phyloP scores from a whole-genome alignment of 2,888 invertebrate genomes.

The Caenorhabditis afra region DNA sequence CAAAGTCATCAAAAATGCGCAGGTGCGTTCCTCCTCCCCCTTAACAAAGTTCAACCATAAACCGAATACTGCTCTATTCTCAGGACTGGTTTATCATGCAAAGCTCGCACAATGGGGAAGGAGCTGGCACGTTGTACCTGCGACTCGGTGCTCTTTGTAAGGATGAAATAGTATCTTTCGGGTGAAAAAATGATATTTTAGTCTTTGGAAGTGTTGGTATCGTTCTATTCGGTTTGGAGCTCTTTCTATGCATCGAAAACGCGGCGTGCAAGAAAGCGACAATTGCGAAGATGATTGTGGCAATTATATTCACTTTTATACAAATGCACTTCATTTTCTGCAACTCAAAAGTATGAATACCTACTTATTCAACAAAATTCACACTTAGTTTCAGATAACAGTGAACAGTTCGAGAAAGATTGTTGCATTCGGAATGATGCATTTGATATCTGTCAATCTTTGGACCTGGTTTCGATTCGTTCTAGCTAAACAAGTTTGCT shows the following conservation, averaged over 20 bases:
- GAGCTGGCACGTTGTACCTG: conserved; percentile 77
- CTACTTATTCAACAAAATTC: not conserved
- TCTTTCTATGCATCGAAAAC: conserved; percentile 76
- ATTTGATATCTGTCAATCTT: conserved; percentile 77
- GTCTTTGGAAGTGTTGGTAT: conserved; percentile 79
- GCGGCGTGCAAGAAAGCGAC: conserved; percentile 62
- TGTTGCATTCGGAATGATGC: conserved; percentile 79
- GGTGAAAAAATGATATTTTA: conserved; percentile 51
- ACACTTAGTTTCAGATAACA: conserved; percentile 69
- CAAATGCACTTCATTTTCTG: conserved; percentile 81
- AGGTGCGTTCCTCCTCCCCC: conserved; percentile 18
- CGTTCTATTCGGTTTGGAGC: conserved; percentile 78
- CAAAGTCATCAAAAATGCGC: conserved; percentile 45
- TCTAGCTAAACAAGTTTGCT: conserved; percentile 73
- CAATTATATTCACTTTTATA: conserved; percentile 78
- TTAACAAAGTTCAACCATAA: conserved; percentile 2
- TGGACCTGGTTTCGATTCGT: conserved; percentile 80
- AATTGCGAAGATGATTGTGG: conserved; percentile 77
- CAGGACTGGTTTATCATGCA: conserved; percentile 68
- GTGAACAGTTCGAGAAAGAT: conserved; percentile 71
- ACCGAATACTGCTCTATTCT: conserved; percentile 31
- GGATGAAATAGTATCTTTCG: conserved; percentile 2
- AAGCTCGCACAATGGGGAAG: conserved; percentile 73
- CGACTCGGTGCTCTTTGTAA: conserved; percentile 78
- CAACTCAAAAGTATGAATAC: conserved; percentile 76